A percentile compares a stretch with the other conserved stretches of the same genome.
These are phyloP conservation scores for Rotaria macrura DNA, from an alignment of 2,888 invertebrate genomes.

Conservation along the genomic window DNA sequence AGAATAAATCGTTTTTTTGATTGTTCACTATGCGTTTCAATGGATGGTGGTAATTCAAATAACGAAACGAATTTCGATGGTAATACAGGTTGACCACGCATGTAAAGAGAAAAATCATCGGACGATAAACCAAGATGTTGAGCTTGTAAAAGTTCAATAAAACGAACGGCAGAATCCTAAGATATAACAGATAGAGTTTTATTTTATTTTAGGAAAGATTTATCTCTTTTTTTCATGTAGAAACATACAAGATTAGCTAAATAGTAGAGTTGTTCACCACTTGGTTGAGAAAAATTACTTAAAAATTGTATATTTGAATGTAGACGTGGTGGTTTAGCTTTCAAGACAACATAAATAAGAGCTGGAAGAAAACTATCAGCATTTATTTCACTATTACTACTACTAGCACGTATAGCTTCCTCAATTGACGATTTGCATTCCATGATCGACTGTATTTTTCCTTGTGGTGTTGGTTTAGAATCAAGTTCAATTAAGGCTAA, in stretches of 20 bases:
- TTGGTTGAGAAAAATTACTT: slow-evolving; percentile 68
- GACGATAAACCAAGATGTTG: slow-evolving; percentile 3
- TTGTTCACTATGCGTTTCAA: not conserved
- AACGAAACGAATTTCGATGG: not conserved
- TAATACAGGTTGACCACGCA: slow-evolving; percentile 9
- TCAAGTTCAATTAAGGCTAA: slow-evolving; percentile 83
- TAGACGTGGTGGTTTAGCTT: slow-evolving; percentile 89
- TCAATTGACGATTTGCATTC: slow-evolving; percentile 82
- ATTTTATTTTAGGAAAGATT: not conserved
- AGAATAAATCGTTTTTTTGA: not conserved
- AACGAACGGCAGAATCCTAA: slow-evolving; percentile 10
- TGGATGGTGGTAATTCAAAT: not conserved
- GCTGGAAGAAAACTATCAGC: slow-evolving; percentile 97
- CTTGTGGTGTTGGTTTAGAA: slow-evolving; percentile 77
- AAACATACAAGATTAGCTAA: slow-evolving; percentile 14
- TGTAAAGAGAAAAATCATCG: not conserved
- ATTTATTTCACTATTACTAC: not conserved
- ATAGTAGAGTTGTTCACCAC: slow-evolving; percentile 13
- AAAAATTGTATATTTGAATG: slow-evolving; percentile 95
- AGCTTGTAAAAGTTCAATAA: slow-evolving; percentile 13
- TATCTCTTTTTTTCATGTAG: not conserved
- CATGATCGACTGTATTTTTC: slow-evolving; percentile 80
- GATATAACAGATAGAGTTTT: too few relatives aligned
- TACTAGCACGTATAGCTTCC: slow-evolving; percentile 47
- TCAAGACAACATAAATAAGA: slow-evolving; percentile 85